phyloP scores from a whole-genome alignment of 1,140 invertebrate species.

The Megalopta genalis region DNA sequence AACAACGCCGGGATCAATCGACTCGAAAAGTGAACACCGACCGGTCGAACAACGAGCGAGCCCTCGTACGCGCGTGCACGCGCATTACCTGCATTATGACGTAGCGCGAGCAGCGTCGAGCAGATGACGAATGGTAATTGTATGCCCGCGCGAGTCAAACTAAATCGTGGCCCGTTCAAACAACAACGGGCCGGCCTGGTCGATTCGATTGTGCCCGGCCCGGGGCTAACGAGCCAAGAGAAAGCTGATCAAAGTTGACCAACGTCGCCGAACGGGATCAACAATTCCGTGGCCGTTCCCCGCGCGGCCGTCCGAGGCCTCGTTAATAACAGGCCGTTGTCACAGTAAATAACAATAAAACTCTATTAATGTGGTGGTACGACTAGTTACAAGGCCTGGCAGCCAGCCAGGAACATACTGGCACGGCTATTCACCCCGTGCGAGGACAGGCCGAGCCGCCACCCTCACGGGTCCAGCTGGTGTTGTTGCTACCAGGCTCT shows the following conservation, averaged over 20 bases:
- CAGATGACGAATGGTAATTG: constrained; percentile 27
- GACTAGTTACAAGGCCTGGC: constrained; percentile 75
- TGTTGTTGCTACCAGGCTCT: constrained; percentile 44
- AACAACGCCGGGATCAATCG: too few species aligned
- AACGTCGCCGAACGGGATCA: constrained; percentile 23
- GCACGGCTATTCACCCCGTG: constrained; percentile 71
- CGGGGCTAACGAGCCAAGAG: not conserved
- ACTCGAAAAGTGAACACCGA: too few species aligned
- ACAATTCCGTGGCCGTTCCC: constrained; percentile 42
- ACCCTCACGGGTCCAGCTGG: constrained; percentile 30
- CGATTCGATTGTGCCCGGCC: too few species aligned
- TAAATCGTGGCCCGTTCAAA: not conserved
- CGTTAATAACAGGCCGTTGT: constrained; percentile 61
- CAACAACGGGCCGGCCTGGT: not conserved
- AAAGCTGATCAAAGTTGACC: constrained; percentile 19
- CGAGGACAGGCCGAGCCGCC: not conserved
- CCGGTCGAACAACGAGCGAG: too few species aligned
- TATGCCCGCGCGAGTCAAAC: not conserved
- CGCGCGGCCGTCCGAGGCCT: not conserved
- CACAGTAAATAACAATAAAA: constrained; percentile 81
- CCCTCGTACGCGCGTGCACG: not conserved
- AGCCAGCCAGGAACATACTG: constrained; percentile 74
- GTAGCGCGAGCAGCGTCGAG: not conserved
- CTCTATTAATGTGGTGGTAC: constrained; percentile 78
- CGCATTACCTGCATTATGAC: not conserved